Percentiles rank a stretch among this genome's conserved stretches.
These are phyloP conservation scores for Camelus bactrianus DNA, from an alignment of 2,113 vertebrate species.

Conservation along the genomic window DNA sequence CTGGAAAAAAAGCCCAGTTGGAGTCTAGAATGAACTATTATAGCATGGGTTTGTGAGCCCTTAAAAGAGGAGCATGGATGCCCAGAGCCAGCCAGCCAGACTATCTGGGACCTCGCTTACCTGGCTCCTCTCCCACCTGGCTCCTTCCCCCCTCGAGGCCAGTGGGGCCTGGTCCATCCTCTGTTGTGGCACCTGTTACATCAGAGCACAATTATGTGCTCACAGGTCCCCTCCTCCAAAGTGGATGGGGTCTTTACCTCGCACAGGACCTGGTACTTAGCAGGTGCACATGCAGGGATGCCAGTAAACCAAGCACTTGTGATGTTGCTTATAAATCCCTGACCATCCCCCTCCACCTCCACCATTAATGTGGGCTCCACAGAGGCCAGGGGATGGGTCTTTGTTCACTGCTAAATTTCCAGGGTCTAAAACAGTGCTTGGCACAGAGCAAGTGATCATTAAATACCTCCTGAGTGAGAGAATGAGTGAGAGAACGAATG, in stretches of 20 bases:
- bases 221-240: too few species aligned
- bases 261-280: not conserved
- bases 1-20: not conserved
- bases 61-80: not conserved
- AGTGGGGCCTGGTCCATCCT: not conserved
- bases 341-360: too few species aligned
- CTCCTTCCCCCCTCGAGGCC: not conserved
- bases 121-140: not conserved
- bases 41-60: not conserved
- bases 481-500: not conserved
- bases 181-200: not conserved
- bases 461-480: not conserved
- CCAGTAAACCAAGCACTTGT: accelerated
- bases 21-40: not conserved
- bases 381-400: not conserved
- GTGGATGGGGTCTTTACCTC: not conserved
- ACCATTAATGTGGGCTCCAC: not conserved
- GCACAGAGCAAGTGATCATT: not conserved
- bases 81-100: not conserved
- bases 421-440: not conserved
- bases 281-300: not conserved
- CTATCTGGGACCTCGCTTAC: not conserved
- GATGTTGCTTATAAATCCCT: not conserved
- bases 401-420: not conserved
- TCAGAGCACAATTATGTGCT: not conserved